Percentiles rank a stretch among this genome's conserved stretches.
Conservation (phyloP, 2,797 vertebrate species). For the Notolepis coatsorum region DNA sequence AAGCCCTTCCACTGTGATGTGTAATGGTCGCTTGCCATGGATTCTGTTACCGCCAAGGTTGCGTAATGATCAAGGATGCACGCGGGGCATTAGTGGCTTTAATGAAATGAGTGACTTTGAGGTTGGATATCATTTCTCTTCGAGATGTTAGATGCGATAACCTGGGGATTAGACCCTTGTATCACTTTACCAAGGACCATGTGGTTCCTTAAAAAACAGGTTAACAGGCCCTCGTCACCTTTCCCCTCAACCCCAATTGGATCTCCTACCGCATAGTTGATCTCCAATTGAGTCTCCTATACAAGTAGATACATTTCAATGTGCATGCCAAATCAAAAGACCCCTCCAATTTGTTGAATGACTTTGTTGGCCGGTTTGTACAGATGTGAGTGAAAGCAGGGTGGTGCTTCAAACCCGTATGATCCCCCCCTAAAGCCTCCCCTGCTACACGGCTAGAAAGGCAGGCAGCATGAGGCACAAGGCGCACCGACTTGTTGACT, state of each 20-base stretch:
- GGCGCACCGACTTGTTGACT: too few relatives aligned
- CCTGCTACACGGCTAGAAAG: neutral
- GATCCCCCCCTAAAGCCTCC: slow-evolving; percentile 25
- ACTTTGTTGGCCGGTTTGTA: too few relatives aligned
- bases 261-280: too few relatives aligned
- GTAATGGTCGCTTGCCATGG: neutral
- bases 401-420: slow-evolving; percentile 26
- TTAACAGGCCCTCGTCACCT: too few relatives aligned
- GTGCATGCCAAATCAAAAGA: too few relatives aligned
- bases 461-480: slow-evolving; percentile 6
- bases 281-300: too few relatives aligned
- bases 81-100: neutral
- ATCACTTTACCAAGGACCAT: neutral
- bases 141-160: neutral
- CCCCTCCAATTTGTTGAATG: too few relatives aligned
- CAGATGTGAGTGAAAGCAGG: slow-evolving; percentile 46
- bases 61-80: neutral
- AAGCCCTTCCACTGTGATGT: neutral
- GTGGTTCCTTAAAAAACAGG: too few relatives aligned
- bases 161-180: neutral
- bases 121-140: neutral
- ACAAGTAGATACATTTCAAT: too few relatives aligned
- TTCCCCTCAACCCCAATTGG: too few relatives aligned
- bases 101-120: neutral
- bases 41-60: neutral